These are phyloP conservation scores for Silurus meridionalis DNA, from an alignment of 2,113 vertebrate species.

Conservation along the genomic window DNA sequence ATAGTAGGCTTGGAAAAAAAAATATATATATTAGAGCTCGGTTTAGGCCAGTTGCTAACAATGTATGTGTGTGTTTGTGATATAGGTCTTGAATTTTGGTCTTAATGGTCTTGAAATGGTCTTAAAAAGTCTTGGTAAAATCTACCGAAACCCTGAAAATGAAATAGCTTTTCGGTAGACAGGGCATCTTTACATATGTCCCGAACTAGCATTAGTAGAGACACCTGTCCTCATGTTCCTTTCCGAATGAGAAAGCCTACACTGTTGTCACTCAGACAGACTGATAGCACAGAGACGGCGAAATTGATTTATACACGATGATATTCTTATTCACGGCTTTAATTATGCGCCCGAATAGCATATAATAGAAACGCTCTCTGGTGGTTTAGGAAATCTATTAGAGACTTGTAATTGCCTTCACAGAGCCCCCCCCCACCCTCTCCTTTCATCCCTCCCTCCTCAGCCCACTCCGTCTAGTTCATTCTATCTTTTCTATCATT, in stretches of 20 bases:
- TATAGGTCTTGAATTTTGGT: no score
- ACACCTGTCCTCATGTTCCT: background rate
- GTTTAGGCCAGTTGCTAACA: no score
- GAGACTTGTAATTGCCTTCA: slow-evolving; percentile 39
- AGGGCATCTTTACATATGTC: background rate
- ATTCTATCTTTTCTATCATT: background rate
- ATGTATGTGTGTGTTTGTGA: no score
- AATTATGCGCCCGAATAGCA: slow-evolving; percentile 71
- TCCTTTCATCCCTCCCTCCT: no score
- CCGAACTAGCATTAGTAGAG: background rate
- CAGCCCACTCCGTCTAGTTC: background rate
- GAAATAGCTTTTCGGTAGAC: background rate
- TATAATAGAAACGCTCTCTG: slow-evolving; percentile 70
- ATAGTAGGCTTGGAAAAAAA: no score
- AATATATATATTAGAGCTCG: no score
- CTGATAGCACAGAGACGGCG: background rate
- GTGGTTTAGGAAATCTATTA: slow-evolving; percentile 72
- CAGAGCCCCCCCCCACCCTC: background rate
- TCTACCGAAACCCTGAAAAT: no score
- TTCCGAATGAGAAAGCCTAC: background rate
- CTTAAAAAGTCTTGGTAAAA: no score
- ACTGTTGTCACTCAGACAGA: background rate
- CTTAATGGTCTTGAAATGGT: no score
- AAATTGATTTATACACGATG: slow-evolving; percentile 66
- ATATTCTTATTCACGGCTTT: slow-evolving; percentile 68